phyloP scores from a whole-genome alignment of 2,888 invertebrate genomes.

The Tipula confusa region DNA sequence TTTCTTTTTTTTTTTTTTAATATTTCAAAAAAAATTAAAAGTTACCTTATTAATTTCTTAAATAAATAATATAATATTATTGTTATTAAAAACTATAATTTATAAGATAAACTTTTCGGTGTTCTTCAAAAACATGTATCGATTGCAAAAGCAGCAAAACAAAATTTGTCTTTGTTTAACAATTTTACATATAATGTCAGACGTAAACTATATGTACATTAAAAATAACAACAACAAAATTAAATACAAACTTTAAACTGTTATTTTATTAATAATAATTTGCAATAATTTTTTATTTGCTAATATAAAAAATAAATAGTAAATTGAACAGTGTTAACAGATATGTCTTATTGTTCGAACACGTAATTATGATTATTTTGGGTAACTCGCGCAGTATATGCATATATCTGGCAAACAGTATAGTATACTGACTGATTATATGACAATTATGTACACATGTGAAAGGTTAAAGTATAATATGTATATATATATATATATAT shows the following conservation, averaged over 20 bases:
- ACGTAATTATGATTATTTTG: slow-evolving; percentile 26
- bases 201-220: not conserved
- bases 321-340: slow-evolving; percentile 28
- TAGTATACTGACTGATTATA: not conserved
- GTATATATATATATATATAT: too few relatives aligned
- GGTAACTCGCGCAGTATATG: not conserved
- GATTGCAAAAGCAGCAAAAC: not conserved
- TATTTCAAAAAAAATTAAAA: not conserved
- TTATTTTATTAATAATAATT: not conserved
- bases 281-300: not conserved
- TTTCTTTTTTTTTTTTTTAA: too few relatives aligned
- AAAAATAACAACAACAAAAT: not conserved
- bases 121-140: not conserved
- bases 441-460: not conserved
- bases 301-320: slow-evolving; percentile 26
- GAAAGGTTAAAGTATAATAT: not conserved
- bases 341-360: slow-evolving; percentile 30
- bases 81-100: not conserved
- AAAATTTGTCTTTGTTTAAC: not conserved
- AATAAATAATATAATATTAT: not conserved
- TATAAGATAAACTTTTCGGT: not conserved
- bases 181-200: not conserved
- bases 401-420: not conserved
- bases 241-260: not conserved
- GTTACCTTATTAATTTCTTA: not conserved